Base-by-base conservation (phyloP, 2,113 vertebrate species). In the Climacteris rufus region DNA sequence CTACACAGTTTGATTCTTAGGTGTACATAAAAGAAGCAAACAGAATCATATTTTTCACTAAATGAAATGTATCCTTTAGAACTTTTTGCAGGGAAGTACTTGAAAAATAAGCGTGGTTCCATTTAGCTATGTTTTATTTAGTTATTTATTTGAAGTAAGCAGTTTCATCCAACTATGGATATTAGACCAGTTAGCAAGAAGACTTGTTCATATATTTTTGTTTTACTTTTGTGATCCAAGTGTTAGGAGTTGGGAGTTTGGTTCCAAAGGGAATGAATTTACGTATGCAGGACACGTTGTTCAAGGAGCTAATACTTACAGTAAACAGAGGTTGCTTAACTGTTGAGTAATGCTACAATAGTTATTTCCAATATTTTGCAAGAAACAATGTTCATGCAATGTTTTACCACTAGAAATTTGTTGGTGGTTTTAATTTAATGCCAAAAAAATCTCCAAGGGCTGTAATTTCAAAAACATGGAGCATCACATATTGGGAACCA, bases 351-450 rank as follows among this genome's bases (percentile, higher is more conserved):
- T 89, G 69, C 78, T 66, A 79, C 84, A 74, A 76, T 45, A 90
- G 90, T 96, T 96, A 96, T 96, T 97, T 97, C 96, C 97, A 97
- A 97, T 92, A 93, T 98, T 97, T 97, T 98, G 97, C 96, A 98
- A 96, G 97, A 97, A 96, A 97, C 92, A 81, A 94, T 95, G 95
- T 98, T 97, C 92, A 87, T 98, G 94, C 69, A 95, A 94, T 96
- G 52, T 96, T 95, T 96, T 89, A 96, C 96, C 97, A 96, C 95
- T 88, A 94, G 93, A 79, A 96, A 96, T 94, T 97, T 95, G 87
- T 97, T 96, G 49, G 94, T 97, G 97, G 97, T 97, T 98, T 98
- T 77, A 50, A 35, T 84, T 65, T 80, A 86, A 83, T 93, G 96
- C 97, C 97, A 97, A 94, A 89, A 47, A 72, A 83, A 87, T 82